Conservation (phyloP, 1,140 invertebrate species). For the Saxidomus purpurata region DNA sequence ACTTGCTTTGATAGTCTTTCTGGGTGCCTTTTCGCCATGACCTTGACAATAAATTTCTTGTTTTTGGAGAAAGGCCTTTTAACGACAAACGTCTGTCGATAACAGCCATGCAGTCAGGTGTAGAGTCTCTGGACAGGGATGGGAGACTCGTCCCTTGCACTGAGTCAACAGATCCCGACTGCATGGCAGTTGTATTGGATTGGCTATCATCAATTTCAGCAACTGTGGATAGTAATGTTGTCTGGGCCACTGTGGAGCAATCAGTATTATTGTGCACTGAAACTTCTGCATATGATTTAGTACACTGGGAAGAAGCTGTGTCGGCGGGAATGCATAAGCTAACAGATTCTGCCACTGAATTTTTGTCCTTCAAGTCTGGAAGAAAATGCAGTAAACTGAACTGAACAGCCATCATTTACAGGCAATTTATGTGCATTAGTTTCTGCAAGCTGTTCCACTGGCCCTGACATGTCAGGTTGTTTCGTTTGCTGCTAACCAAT, state of each 20-base stretch:
- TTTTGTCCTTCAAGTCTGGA: not conserved
- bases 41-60: slow-evolving; percentile 26
- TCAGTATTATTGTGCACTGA: slow-evolving; percentile 47
- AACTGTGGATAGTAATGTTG: not conserved
- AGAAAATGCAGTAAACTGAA: slow-evolving; percentile 57
- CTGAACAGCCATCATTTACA: slow-evolving; percentile 65
- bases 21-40: slow-evolving; percentile 46
- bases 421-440: slow-evolving; percentile 42
- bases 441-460: slow-evolving; percentile 33
- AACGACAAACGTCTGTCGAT: slow-evolving; percentile 46
- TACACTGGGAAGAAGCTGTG: not conserved
- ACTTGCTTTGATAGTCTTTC: slow-evolving; percentile 44
- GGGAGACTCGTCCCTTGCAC: not conserved
- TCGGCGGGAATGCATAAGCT: slow-evolving; percentile 53
- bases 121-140: slow-evolving; percentile 48
- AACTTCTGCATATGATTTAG: slow-evolving; percentile 32
- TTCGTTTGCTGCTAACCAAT: slow-evolving; percentile 12
- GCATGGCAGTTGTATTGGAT: slow-evolving; percentile 9
- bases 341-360: slow-evolving; percentile 1
- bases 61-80: slow-evolving; percentile 47
- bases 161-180: slow-evolving; percentile 18
- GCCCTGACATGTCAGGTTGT: slow-evolving; percentile 44
- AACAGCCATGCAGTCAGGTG: slow-evolving; percentile 63
- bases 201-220: slow-evolving; percentile 15
- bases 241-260: slow-evolving; percentile 52